These are phyloP conservation scores for Hydractinia echinata DNA, from an alignment of 30 jellyfish, hydroid and myxozoan species.

Conservation along the genomic window DNA sequence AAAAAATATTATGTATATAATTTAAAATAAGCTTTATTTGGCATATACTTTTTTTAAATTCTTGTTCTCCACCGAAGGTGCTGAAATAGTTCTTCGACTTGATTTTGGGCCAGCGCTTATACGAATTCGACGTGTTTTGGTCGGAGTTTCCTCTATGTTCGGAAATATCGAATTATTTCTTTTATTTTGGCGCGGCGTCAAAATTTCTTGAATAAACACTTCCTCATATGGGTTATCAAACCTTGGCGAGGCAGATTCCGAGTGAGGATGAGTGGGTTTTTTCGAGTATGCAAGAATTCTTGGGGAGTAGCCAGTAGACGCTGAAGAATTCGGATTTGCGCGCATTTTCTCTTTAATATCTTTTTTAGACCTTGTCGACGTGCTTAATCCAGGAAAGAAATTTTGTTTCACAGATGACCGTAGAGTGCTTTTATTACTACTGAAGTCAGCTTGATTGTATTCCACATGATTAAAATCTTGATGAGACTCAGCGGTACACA, in stretches of 20 bases:
- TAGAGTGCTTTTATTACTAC: neutral
- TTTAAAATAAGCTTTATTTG: neutral
- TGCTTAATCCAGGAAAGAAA: constrained; percentile 14
- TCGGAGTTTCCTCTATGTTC: neutral
- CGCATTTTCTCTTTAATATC: constrained; percentile 9
- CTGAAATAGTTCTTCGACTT: constrained; percentile 17
- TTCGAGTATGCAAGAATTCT: neutral
- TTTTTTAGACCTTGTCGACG: neutral
- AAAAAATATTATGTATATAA: too few species aligned
- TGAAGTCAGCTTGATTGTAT: neutral
- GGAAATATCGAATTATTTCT: constrained; percentile 32
- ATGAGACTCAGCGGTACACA: constrained; percentile 36
- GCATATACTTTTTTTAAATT: neutral
- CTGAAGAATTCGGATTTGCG: neutral
- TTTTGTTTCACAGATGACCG: neutral
- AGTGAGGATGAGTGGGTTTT: neutral
- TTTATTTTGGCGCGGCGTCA: constrained; percentile 30
- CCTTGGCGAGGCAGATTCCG: constrained; percentile 18
- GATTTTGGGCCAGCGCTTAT: constrained; percentile 8
- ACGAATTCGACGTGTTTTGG: constrained; percentile 6
- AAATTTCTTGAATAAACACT: constrained; percentile 28
- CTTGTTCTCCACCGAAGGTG: constrained; percentile 14
- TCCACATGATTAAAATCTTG: constrained; percentile 25
- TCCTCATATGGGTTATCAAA: constrained; percentile 41
- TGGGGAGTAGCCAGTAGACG: constrained; percentile 16